Percentiles rank a stretch among this genome's conserved stretches.
Evolutionary conservation across 2,797 vertebrate genomes (phyloP).

Genomic region (Clarias laeviceps): DNA sequence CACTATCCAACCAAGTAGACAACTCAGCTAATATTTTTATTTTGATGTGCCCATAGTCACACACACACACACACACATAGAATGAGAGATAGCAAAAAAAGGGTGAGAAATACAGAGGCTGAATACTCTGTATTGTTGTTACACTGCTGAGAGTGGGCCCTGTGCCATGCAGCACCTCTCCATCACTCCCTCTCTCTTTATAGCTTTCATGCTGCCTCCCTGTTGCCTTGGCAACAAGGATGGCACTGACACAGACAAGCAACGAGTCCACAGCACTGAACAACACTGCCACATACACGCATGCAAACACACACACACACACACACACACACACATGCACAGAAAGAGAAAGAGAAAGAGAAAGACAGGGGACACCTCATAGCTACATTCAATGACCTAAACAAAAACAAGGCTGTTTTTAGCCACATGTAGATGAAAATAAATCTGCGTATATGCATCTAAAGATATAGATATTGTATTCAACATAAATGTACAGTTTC

Average conservation of each 20-base stretch:
- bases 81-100: slow-evolving; percentile 29
- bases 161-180: slow-evolving; percentile 74
- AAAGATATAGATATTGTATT: background rate
- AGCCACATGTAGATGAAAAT: background rate
- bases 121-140: slow-evolving; percentile 50
- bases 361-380: background rate
- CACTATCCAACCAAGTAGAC: background rate
- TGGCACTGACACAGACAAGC: slow-evolving; percentile 67
- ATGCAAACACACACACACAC: slow-evolving; percentile 55
- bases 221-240: slow-evolving; percentile 79
- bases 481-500: background rate
- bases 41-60: slow-evolving; percentile 28
- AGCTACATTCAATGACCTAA: background rate
- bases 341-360: background rate
- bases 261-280: slow-evolving; percentile 61
- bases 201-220: slow-evolving; percentile 74
- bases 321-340: slow-evolving; percentile 45
- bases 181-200: slow-evolving; percentile 65
- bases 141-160: slow-evolving; percentile 71
- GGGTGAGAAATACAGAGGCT: slow-evolving; percentile 31
- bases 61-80: slow-evolving; percentile 35
- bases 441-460: background rate
- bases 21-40: background rate
- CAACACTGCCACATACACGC: slow-evolving; percentile 53
- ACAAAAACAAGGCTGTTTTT: background rate